phyloP scores from a whole-genome alignment of 2,888 invertebrate species.

The Thymelicus lineola region DNA sequence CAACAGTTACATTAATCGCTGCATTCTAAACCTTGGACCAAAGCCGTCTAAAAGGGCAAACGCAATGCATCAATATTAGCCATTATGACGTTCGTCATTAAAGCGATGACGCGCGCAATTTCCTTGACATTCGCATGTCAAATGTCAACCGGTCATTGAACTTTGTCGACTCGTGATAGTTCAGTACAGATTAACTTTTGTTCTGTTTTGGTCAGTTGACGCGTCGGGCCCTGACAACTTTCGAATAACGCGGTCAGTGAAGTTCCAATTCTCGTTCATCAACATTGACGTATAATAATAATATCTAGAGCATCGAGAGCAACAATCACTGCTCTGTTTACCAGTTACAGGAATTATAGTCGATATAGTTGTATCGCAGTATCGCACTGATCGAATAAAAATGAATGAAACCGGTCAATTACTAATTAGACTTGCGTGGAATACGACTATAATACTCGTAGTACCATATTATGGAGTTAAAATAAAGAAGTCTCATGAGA shows the following conservation, averaged over 20 bases:
- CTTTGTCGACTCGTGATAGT: conserved; percentile 64
- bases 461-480: no score
- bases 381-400: no score
- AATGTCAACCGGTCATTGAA: conserved; percentile 78
- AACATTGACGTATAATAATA: conserved; percentile 19
- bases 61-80: conserved; percentile 16
- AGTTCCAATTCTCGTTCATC: conserved; percentile 35
- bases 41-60: background rate
- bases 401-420: no score
- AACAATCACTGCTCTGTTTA: conserved; percentile 27
- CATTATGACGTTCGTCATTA: conserved; percentile 36
- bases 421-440: no score
- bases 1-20: background rate
- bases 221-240: conserved; percentile 43
- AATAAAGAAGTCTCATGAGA: no score
- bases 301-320: conserved; percentile 27
- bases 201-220: conserved; percentile 46
- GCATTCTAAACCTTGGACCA: background rate
- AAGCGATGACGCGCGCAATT: conserved; percentile 57
- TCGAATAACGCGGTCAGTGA: conserved; percentile 39
- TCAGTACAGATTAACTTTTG: conserved; percentile 50
- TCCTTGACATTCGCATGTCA: conserved; percentile 84
- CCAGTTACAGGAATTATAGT: background rate
- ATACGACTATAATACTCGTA: no score
- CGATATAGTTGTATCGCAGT: no score